Evolutionary conservation across 1,140 invertebrate species (phyloP), one percentile per base, ranked within the genome.

Genomic region (Drosophila trapezifrons): DNA sequence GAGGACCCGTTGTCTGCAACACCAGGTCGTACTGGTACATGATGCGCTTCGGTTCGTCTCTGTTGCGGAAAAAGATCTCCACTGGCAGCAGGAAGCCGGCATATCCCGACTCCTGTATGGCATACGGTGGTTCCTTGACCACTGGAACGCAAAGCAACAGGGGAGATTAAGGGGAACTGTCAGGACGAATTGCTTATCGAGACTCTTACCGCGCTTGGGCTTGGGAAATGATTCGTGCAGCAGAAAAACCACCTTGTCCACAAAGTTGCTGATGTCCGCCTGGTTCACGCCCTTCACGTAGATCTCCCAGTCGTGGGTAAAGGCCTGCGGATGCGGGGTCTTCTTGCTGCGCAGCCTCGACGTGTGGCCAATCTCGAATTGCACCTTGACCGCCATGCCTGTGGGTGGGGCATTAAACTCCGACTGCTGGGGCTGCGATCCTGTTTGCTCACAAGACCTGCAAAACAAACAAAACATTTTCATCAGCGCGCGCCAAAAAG

Each of bases 231-330:
- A 97, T 56, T 97, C 95, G 90, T 99, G 98, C 10, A 99, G 94
- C 90, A 96, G 93, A 92, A 99, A 99, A 4, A 99, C 96, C 75
- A 99, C 97, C 95, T 98, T 98, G 52, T 99, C 98, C 42, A 99
- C 95, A 94, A 97, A 99, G 89, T 97, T 94, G 77, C 97, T 95
- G 76, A 99, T 98, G 82, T 97, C 95, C 69, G 95, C 94, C 73
- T 96, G 95, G 82, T 98, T 96, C 74, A 95, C 94, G 62, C 98
- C 98, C 56, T 96, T 94, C 5, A 99, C 97, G 94, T 97, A 99
- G n/a, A 99, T 95, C 92, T 97, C 97, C 98, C 98, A 99, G 92
- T 99, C 98, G 93, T 99, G 98, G 74, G 98, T 99, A 86, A 97
- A 98, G 15, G 97, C 97, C 92, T 98, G 96, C 17, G 95, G 94